These are phyloP conservation scores for Papilio machaon DNA, from an alignment of 1,140 invertebrate genomes.

Conservation along the genomic window DNA sequence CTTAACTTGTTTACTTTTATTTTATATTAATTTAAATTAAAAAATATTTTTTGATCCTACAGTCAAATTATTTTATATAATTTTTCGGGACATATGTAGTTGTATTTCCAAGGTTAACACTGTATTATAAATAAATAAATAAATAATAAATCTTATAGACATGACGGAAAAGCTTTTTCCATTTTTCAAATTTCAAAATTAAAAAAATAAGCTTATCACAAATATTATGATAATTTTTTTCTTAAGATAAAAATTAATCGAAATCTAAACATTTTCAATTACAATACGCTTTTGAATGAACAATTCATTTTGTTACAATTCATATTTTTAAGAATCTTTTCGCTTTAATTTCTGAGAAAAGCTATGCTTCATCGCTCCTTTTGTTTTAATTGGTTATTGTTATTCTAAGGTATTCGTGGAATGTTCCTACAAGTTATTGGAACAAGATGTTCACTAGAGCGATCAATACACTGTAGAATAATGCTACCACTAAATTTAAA, in stretches of 20 bases:
- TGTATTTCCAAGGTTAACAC: no score
- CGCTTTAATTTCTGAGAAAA: background rate
- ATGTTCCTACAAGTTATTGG: background rate
- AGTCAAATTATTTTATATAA: no score
- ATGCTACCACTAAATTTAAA: background rate
- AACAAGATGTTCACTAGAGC: background rate
- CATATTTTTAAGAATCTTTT: background rate
- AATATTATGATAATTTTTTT: background rate
- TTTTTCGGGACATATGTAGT: no score
- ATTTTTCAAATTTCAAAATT: background rate
- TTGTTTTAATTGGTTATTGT: background rate
- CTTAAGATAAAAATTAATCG: background rate
- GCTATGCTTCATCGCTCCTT: background rate
- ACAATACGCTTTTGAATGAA: background rate
- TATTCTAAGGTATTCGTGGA: background rate
- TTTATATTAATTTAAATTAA: no score
- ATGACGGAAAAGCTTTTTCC: no score
- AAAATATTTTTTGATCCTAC: no score
- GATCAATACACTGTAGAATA: background rate
- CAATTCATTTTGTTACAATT: background rate
- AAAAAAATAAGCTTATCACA: background rate
- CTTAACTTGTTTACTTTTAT: no score
- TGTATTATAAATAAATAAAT: no score
- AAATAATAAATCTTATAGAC: no score
- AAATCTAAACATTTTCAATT: background rate